phyloP scores from a whole-genome alignment of 92 coral and sea anemone species.

The Siderastrea siderea region DNA sequence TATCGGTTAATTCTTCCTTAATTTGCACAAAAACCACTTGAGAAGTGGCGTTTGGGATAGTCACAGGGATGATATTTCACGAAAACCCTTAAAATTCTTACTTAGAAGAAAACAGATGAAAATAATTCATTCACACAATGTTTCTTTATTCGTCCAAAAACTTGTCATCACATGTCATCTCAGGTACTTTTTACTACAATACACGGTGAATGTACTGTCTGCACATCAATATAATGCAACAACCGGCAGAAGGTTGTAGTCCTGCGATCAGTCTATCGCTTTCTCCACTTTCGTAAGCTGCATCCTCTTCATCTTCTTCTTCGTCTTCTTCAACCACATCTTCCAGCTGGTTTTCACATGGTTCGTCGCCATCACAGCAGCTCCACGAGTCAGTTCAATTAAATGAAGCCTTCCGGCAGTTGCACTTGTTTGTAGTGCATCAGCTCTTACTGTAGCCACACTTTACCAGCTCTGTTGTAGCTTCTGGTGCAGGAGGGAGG shows the following conservation, averaged over 20 bases:
- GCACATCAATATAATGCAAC: neutral
- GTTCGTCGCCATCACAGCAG: neutral
- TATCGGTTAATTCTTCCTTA: neutral
- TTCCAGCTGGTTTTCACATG: conserved; percentile 17
- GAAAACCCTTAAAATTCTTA: neutral
- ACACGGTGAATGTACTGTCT: neutral
- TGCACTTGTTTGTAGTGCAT: conserved; percentile 36
- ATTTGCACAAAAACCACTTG: too few species aligned
- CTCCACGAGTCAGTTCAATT: conserved; percentile 30
- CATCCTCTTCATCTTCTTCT: neutral
- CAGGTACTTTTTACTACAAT: neutral
- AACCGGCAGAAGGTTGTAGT: neutral
- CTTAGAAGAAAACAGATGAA: too few species aligned
- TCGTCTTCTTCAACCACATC: neutral
- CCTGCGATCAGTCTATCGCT: neutral
- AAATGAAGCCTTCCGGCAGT: conserved; percentile 30
- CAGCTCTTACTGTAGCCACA: conserved; percentile 18
- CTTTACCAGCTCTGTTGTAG: conserved; percentile 32
- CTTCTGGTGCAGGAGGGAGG: conserved; percentile 48
- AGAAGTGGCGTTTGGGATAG: neutral
- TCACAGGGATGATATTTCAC: neutral
- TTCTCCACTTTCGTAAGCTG: neutral
- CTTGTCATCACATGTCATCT: neutral
- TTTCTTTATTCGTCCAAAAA: too few species aligned
- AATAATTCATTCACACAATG: too few species aligned